Conservation (phyloP, 2,888 invertebrate species). For the Trachelus stipa region DNA sequence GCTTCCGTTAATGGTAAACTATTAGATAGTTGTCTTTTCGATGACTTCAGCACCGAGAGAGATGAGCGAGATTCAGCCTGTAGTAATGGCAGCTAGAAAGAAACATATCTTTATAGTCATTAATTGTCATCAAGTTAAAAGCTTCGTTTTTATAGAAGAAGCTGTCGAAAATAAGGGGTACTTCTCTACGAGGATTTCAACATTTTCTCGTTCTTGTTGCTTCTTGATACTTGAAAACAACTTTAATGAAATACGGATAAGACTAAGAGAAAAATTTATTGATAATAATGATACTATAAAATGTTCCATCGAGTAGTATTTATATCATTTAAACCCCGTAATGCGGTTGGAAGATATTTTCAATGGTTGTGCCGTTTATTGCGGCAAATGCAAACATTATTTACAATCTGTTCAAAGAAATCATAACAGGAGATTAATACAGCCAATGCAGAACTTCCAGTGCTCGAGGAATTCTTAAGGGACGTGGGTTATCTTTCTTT, state of each 20-base stretch:
- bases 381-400: not conserved
- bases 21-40: slow-evolving; percentile 68
- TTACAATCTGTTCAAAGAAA: not conserved
- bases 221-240: not conserved
- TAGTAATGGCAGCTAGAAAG: slow-evolving; percentile 64
- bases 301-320: not conserved
- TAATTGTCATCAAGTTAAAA: not conserved
- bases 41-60: slow-evolving; percentile 67
- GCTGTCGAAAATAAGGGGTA: not conserved
- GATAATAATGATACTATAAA: not conserved
- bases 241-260: not conserved
- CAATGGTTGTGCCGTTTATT: not conserved
- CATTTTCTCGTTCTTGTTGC: not conserved
- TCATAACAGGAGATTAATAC: not conserved
- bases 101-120: slow-evolving; percentile 15
- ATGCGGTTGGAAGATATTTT: not conserved
- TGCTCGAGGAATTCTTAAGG: not conserved
- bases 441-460: not conserved
- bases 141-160: not conserved
- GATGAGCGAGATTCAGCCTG: slow-evolving; percentile 70
- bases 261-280: not conserved
- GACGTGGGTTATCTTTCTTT: not conserved
- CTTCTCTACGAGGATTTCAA: not conserved
- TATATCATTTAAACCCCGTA: not conserved
- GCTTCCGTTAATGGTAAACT: slow-evolving; percentile 67